Evolutionary conservation across 2,888 invertebrate genomes (phyloP), one percentile per base, ranked within the genome.

Genomic region (Eupithecia dodoneata): DNA sequence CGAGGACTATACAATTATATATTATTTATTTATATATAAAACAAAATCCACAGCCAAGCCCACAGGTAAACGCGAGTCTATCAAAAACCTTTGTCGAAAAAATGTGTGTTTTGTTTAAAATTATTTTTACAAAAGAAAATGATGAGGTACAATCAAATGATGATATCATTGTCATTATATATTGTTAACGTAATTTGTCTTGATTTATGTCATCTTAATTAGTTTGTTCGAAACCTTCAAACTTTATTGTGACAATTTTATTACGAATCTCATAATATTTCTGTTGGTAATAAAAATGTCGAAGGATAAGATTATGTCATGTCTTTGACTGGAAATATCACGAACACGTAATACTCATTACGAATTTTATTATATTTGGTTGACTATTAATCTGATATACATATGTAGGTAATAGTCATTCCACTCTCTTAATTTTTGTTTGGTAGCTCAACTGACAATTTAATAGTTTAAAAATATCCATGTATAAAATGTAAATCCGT

Each of bases 191-290:
- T 49, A 71, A 71, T 75, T 30, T 59, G 42, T 71, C 63, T 13
- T 75, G 71, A 75, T 71, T 74, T 74, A 63, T 45, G 71, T 63
- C 15, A 15, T 63, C 41, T 47, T 59, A 71, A 71, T 74, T 71
- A 65, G 65, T 75, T 71, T 47, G 59, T 63, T 59, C 12, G 30
- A 45, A 30, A 30, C 42, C 42, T 66, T 9, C 4, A 45, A 47
- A 18, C 18, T 70, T 69, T 42, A 70, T 70, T 70, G 47, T 18
- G n/a, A 65, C 65, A 13, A 42, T 42, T 66, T 42, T 42, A 66
- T 66, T 42, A 42, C 66, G 66, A 42, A 42, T 42, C 13, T 65
- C 10, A n/a, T 18, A 69, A 45, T 69, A 44, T 45, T 67, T 69
- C 42, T 66, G 42, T 66, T 42, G 10, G 67, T 15, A 42, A 69